These are phyloP conservation scores for Sebastes goodei DNA, from an alignment of 2,797 vertebrate species.

Conservation along the genomic window DNA sequence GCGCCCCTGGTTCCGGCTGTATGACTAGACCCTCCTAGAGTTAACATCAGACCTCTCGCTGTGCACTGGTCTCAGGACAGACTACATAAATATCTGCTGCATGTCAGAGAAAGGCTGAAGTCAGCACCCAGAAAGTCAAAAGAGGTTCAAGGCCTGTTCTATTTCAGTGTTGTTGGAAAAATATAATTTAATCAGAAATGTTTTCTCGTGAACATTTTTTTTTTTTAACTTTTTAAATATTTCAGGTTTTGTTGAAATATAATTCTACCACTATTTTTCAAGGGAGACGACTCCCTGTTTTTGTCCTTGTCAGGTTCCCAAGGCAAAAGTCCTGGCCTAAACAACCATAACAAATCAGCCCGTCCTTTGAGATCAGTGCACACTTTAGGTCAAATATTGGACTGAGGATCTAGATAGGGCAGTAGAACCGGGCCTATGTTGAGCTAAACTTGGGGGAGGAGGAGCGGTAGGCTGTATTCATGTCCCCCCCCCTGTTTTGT, in stretches of 20 bases:
- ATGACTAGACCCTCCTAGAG: slow-evolving; percentile 33
- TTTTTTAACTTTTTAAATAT: slow-evolving; percentile 9
- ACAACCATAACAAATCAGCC: slow-evolving; percentile 1
- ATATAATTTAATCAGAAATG: slow-evolving; percentile 37
- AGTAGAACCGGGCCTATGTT: slow-evolving; percentile 46
- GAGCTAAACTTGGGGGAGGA: slow-evolving; percentile 62
- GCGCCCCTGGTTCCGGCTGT: slow-evolving; percentile 48
- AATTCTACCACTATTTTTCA: slow-evolving; percentile 33
- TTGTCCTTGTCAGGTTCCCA: not conserved
- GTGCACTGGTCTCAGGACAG: slow-evolving; percentile 47
- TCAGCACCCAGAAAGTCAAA: slow-evolving; percentile 29
- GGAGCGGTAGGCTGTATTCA: slow-evolving; percentile 65
- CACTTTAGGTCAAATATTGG: slow-evolving; percentile 35
- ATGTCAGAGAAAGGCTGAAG: slow-evolving; percentile 19
- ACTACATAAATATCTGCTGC: slow-evolving; percentile 47
- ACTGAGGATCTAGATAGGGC: slow-evolving; percentile 34
- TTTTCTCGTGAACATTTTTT: slow-evolving; percentile 12
- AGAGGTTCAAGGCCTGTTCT: slow-evolving; percentile 12
- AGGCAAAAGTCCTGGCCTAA: slow-evolving; percentile 5
- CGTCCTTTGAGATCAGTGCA: slow-evolving; percentile 48
- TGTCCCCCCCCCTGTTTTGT: slow-evolving; percentile 45
- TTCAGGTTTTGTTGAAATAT: slow-evolving; percentile 29
- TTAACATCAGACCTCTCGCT: slow-evolving; percentile 47
- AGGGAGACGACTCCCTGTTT: slow-evolving; percentile 4
- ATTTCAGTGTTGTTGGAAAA: slow-evolving; percentile 31